Conservation (phyloP, 2,113 vertebrate species). For the Dissostichus mawsoni region DNA sequence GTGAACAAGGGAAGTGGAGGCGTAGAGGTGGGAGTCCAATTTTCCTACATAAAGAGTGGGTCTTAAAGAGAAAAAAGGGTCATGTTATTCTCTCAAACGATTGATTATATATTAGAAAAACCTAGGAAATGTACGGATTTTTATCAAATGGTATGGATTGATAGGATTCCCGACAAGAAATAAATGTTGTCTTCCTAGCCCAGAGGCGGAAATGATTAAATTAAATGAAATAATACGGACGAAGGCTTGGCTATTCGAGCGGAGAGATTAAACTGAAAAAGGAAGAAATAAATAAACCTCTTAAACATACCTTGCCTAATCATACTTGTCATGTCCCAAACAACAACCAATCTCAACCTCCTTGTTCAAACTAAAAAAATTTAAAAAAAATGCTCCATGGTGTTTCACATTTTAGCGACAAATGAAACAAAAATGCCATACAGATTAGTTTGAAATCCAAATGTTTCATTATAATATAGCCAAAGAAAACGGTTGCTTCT, state of each 20-base stretch:
- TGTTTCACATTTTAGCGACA: too few species aligned
- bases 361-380: too few species aligned
- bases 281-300: too few species aligned
- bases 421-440: too few species aligned
- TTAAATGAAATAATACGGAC: too few species aligned
- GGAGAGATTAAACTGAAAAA: too few species aligned
- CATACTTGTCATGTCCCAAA: too few species aligned
- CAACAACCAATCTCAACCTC: too few species aligned
- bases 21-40: slow-evolving; percentile 90
- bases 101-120: background rate
- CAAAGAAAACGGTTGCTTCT: background rate
- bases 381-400: too few species aligned
- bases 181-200: background rate
- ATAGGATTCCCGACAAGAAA: background rate
- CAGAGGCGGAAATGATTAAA: too few species aligned
- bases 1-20: slow-evolving; percentile 92
- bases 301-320: too few species aligned
- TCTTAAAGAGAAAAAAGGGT: slow-evolving; percentile 73
- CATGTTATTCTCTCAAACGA: background rate
- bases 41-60: slow-evolving; percentile 95
- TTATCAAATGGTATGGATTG: background rate
- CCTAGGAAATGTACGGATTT: background rate
- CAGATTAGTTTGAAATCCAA: background rate
- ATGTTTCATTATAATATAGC: background rate
- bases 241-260: too few species aligned